These are phyloP conservation scores for Heteropelma amictum DNA, from an alignment of 2,888 invertebrate species.

Conservation along the genomic window DNA sequence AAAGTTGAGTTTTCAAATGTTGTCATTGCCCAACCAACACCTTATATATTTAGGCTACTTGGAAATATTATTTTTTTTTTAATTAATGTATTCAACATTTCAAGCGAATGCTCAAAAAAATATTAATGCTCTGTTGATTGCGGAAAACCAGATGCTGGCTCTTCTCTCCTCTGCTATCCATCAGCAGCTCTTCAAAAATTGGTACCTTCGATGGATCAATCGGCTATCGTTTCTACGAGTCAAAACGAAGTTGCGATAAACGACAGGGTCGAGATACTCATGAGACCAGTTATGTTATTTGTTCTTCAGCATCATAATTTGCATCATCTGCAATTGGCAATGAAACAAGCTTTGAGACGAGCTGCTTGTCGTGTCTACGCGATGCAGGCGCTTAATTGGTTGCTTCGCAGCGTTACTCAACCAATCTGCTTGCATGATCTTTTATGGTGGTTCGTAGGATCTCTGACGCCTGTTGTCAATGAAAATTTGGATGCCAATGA, in stretches of 20 bases:
- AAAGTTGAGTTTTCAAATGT: too few species aligned
- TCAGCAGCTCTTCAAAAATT: conserved; percentile 91
- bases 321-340: conserved; percentile 88
- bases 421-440: conserved; percentile 95
- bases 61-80: neutral
- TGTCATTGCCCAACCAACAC: too few species aligned
- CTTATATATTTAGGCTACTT: too few species aligned
- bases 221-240: conserved; percentile 78
- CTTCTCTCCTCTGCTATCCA: conserved; percentile 92
- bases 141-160: conserved; percentile 82
- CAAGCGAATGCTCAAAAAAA: neutral
- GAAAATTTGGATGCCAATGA: conserved; percentile 76
- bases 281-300: conserved; percentile 92
- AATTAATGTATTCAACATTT: neutral
- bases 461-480: conserved; percentile 83
- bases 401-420: conserved; percentile 93
- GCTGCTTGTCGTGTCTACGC: conserved; percentile 91
- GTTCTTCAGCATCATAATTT: conserved; percentile 92
- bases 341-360: conserved; percentile 91
- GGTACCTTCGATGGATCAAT: conserved; percentile 83
- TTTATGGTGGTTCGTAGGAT: conserved; percentile 97
- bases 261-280: conserved; percentile 82
- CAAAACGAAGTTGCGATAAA: conserved; percentile 77
- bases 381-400: conserved; percentile 97
- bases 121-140: neutral